These are phyloP conservation scores for Conistra vaccinii DNA, from an alignment of 2,888 invertebrate genomes.

Conservation along the genomic window DNA sequence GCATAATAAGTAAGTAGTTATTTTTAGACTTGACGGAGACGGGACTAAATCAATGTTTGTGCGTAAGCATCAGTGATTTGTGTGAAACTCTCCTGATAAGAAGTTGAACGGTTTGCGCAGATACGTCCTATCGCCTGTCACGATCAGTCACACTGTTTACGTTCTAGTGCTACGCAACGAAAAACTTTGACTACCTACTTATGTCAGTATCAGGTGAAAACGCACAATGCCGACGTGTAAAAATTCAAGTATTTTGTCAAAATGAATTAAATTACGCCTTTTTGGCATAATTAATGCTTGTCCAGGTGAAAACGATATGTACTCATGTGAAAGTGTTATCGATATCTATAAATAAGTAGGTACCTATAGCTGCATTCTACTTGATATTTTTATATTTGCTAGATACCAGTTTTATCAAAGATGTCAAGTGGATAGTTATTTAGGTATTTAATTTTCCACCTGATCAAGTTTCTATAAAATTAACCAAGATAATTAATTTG, in stretches of 20 bases:
- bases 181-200: neutral
- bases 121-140: constrained; percentile 48
- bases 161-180: constrained; percentile 32
- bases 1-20: constrained; percentile 40
- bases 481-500: neutral
- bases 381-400: constrained; percentile 23
- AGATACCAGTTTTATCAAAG: constrained; percentile 23
- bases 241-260: constrained; percentile 32
- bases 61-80: constrained; percentile 54
- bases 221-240: constrained; percentile 34
- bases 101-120: constrained; percentile 62
- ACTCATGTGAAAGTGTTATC: constrained; percentile 6
- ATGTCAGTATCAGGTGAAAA: constrained; percentile 46
- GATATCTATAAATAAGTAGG: constrained; percentile 1
- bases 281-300: constrained; percentile 37
- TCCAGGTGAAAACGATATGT: constrained; percentile 19
- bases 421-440: constrained; percentile 22
- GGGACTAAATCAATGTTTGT: constrained; percentile 44
- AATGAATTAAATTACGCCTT: constrained; percentile 25
- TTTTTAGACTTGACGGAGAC: constrained; percentile 52
- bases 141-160: constrained; percentile 44
- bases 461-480: constrained; percentile 1
- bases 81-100: constrained; percentile 49
- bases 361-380: neutral
- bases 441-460: constrained; percentile 13